These are phyloP conservation scores for Cheilosia vulpina DNA, from an alignment of 2,888 invertebrate species.

Conservation along the genomic window DNA sequence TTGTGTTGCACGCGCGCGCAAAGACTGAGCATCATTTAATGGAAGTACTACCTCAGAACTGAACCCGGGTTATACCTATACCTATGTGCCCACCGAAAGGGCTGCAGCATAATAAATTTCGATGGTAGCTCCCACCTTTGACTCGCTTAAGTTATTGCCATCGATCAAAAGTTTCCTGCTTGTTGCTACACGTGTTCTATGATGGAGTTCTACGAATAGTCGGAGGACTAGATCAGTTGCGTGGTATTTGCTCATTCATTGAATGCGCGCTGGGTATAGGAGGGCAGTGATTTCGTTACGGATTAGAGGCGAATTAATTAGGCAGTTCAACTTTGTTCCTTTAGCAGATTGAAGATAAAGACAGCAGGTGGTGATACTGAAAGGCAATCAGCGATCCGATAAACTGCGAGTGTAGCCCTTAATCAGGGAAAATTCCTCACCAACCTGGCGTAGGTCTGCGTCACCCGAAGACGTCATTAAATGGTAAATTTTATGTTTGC, in stretches of 20 bases:
- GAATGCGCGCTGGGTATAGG: background rate
- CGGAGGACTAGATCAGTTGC: conserved; percentile 3
- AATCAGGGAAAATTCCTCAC: conserved; percentile 28
- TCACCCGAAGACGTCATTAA: conserved; percentile 44
- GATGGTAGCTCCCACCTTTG: conserved; percentile 74
- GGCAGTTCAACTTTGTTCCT: conserved; percentile 39
- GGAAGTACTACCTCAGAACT: conserved; percentile 23
- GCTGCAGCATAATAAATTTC: conserved; percentile 64
- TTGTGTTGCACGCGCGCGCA: conserved; percentile 20
- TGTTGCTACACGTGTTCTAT: background rate
- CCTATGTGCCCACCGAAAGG: conserved; percentile 2
- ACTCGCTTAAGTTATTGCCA: conserved; percentile 64
- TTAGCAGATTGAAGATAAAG: background rate
- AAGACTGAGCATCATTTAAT: conserved; percentile 43
- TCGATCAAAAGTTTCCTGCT: conserved; percentile 56
- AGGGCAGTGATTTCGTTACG: conserved; percentile 29
- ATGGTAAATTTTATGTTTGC: conserved; percentile 66
- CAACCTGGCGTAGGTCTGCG: background rate
- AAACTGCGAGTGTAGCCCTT: conserved; percentile 20
- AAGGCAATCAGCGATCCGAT: conserved; percentile 33
- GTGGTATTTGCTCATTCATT: conserved; percentile 45
- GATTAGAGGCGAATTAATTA: conserved; percentile 65
- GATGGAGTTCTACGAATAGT: conserved; percentile 33
- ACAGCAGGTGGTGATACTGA: conserved; percentile 45
- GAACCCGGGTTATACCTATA: background rate